Conservation (phyloP, 2,888 invertebrate species). For the Parnassius mnemosyne region DNA sequence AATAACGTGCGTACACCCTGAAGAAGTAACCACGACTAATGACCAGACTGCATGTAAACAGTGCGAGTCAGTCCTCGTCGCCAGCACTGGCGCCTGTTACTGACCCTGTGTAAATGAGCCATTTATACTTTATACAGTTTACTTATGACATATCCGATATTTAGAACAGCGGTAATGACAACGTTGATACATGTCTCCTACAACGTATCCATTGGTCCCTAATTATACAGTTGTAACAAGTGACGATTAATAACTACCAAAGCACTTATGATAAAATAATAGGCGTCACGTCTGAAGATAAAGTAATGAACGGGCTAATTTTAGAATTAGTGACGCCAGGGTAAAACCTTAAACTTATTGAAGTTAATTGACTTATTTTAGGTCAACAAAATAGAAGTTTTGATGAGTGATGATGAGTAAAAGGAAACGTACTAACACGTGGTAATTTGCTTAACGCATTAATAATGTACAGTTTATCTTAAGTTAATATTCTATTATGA, state of each 20-base stretch:
- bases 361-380: constrained; percentile 13
- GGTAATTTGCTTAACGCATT: too few relatives aligned
- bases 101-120: too few relatives aligned
- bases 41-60: too few relatives aligned
- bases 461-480: too few relatives aligned
- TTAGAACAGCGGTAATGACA: constrained; percentile 17
- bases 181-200: constrained; percentile 5
- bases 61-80: too few relatives aligned
- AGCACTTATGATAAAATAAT: constrained; percentile 51
- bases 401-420: neutral
- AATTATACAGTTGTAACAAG: constrained; percentile 31
- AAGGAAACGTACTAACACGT: too few relatives aligned
- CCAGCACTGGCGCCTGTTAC: too few relatives aligned
- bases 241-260: constrained; percentile 47
- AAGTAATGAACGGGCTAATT: constrained; percentile 41
- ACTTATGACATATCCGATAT: constrained; percentile 18
- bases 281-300: constrained; percentile 49
- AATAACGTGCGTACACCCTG: too few relatives aligned
- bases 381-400: constrained; percentile 11
- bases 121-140: neutral
- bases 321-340: constrained; percentile 18
- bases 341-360: constrained; percentile 17
- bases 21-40: too few relatives aligned
- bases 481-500: too few relatives aligned
- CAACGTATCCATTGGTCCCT: constrained; percentile 5